Conservation (phyloP, 2,888 invertebrate genomes). For the Drosophila prostipennis region DNA sequence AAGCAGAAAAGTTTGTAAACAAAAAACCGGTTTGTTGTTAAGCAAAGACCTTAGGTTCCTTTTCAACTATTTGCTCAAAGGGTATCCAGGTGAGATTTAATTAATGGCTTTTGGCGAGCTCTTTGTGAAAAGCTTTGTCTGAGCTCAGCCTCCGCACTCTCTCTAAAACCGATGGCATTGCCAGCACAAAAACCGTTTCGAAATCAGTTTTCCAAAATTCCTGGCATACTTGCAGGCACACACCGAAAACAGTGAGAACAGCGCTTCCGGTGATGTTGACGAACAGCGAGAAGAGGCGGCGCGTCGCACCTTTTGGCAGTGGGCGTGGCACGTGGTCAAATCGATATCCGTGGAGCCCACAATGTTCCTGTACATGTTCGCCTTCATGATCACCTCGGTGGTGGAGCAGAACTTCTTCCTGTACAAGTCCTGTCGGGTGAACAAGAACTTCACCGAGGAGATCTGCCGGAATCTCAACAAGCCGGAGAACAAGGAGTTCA, state of each 20-base stretch:
- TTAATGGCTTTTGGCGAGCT: too few relatives aligned
- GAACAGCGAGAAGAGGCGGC: neutral
- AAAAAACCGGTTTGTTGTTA: too few relatives aligned
- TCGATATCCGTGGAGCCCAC: constrained; percentile 92
- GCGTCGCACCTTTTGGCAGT: constrained; percentile 22
- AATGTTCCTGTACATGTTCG: constrained; percentile 95
- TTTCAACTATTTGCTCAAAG: too few relatives aligned
- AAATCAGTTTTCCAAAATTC: neutral
- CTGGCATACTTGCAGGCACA: constrained; percentile 69
- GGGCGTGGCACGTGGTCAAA: constrained; percentile 32
- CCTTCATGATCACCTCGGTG: constrained; percentile 92
- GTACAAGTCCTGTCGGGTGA: constrained; percentile 90
- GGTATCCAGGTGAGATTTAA: too few relatives aligned
- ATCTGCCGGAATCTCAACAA: constrained; percentile 88
- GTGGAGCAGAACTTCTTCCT: constrained; percentile 92
- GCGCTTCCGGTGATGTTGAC: constrained; percentile 14
- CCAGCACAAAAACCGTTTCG: constrained; percentile 2
- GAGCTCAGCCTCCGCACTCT: too few relatives aligned
- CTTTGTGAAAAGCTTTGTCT: too few relatives aligned
- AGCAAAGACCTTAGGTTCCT: too few relatives aligned
- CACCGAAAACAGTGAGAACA: constrained; percentile 25
- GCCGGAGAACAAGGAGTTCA: constrained; percentile 85
- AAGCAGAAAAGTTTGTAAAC: too few relatives aligned
- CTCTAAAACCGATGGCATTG: constrained; percentile 8
- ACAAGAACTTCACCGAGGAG: constrained; percentile 88